Percentiles rank a stretch among this genome's conserved stretches.
Evolutionary conservation across 1,140 invertebrate genomes (phyloP).

Genomic region (Riptortus pedestris): DNA sequence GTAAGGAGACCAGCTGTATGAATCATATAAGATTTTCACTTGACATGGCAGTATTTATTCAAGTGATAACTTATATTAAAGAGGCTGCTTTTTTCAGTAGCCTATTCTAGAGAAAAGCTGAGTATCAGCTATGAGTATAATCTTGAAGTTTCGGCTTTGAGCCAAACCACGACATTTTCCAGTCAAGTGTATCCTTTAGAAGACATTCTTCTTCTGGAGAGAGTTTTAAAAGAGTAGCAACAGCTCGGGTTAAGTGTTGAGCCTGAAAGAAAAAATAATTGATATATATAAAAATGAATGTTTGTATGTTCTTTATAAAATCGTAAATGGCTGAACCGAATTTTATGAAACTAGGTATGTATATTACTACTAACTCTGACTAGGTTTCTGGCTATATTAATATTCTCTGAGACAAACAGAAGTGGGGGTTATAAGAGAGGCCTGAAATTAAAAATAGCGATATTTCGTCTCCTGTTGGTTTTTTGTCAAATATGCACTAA

Average conservation of each 20-base stretch:
- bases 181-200: constrained; percentile 75
- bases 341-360: too few relatives aligned
- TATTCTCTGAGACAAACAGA: too few relatives aligned
- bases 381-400: too few relatives aligned
- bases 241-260: constrained; percentile 75
- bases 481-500: too few relatives aligned
- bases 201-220: constrained; percentile 76
- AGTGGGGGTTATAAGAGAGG: too few relatives aligned
- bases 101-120: neutral
- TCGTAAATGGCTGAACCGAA: too few relatives aligned
- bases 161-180: constrained; percentile 80
- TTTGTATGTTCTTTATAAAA: too few relatives aligned
- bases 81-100: too few relatives aligned
- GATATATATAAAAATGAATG: neutral
- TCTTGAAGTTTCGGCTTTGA: constrained; percentile 40
- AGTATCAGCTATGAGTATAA: constrained; percentile 29
- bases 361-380: too few relatives aligned
- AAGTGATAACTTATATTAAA: neutral
- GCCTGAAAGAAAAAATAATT: constrained; percentile 49
- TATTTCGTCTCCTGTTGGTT: too few relatives aligned
- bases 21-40: too few relatives aligned
- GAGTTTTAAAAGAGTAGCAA: constrained; percentile 72
- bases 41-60: neutral
- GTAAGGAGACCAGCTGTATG: neutral
- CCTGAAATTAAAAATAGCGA: too few relatives aligned